Base-by-base conservation (phyloP, 2,113 vertebrate genomes). In the Anoura caudifer region DNA sequence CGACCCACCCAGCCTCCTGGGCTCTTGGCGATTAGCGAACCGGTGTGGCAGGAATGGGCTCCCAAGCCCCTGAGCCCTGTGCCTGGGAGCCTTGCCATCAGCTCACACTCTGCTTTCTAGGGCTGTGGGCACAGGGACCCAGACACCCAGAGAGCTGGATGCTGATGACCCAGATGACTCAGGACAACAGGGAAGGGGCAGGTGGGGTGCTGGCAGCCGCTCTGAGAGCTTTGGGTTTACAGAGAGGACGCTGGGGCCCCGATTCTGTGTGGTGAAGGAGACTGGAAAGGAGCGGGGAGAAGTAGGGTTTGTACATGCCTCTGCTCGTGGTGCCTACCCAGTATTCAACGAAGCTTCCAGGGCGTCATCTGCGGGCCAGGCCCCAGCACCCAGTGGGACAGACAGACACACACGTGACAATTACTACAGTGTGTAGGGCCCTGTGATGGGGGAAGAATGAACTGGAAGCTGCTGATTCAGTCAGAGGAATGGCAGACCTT, bases 111-210 rank as follows among this genome's bases (percentile, higher is more conserved):
- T 82, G 69, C 65, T 69, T 77, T 43, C 67, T 43, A 59, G 33
- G 33, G 41, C 38, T 47, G 24, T 65, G 95, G 93, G n/a, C 91
- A 94, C 79, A 8, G 70, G 83, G 95, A 96, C 91, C 80, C 54
- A 88, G 92, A 89, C 26, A 70, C 52, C 11, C 47, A 70, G 41
- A 47, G 70, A 47, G 56, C 77, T 10, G 41, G 47, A 11, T 75
- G 63, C 38, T 10, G 19, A 50, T 72, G 79, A 88, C 59, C 77
- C 90, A 79, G 79, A 96, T 33, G 50, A 16, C 16, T 63, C 24
- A 19, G 91, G 38, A 86, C n/a, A 38, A 61, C 0, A 4, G 2
- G 38, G 33, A 43, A 90, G 19, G 36, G 47, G 70, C 45, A 45
- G 24, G 50, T 79, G 80, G 80, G 59, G 12, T 0, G 0, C 63